These are phyloP conservation scores for Eonycteris spelaea DNA, from an alignment of 2,113 vertebrate species.

Conservation along the genomic window DNA sequence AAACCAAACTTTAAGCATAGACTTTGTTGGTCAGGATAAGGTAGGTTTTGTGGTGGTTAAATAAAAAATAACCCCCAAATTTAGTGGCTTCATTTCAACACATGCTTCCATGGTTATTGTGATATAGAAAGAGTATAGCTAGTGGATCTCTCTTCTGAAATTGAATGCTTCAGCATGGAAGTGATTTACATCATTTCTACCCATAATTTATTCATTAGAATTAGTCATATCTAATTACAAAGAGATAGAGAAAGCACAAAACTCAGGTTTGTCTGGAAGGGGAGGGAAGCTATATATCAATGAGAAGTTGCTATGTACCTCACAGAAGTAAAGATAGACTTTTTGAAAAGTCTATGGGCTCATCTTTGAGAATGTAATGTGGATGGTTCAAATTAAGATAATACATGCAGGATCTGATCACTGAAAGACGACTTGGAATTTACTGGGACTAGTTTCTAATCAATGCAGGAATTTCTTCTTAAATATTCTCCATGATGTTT, in stretches of 20 bases:
- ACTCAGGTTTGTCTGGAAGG: not conserved
- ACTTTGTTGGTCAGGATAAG: not conserved
- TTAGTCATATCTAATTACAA: not conserved
- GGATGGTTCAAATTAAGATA: not conserved
- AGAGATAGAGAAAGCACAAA: not conserved
- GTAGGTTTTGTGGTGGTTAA: not conserved
- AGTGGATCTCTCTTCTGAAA: not conserved
- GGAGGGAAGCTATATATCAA: not conserved
- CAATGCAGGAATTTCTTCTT: not conserved
- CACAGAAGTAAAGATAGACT: not conserved
- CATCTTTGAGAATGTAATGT: not conserved
- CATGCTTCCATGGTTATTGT: not conserved
- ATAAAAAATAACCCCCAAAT: not conserved
- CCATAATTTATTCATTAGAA: not conserved
- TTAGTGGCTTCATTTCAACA: not conserved
- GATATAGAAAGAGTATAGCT: not conserved
- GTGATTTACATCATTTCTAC: not conserved
- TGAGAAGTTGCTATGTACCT: not conserved
- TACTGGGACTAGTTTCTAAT: not conserved
- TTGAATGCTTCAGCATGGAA: not conserved
- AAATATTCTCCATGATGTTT: not conserved
- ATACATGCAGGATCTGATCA: not conserved
- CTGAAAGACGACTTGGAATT: not conserved
- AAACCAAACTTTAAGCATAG: not conserved
- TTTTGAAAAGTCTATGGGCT: not conserved